Percentiles rank a stretch among this genome's conserved stretches.
phyloP scores from a whole-genome alignment of 2,888 invertebrate genomes.

The Melinaea menophilus region DNA sequence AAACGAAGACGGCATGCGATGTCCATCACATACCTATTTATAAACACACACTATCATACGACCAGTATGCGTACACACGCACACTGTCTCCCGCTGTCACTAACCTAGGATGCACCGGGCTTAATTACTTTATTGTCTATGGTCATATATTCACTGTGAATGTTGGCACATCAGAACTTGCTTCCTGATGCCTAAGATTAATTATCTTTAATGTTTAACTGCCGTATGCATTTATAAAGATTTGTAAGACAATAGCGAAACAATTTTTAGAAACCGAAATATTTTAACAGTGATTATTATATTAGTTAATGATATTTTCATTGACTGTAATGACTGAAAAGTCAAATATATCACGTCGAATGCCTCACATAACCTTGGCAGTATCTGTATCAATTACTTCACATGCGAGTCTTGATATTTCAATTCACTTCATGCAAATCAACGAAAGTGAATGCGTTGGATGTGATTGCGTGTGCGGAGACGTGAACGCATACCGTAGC shows the following conservation, averaged over 20 bases:
- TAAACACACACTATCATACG: conserved; percentile 61
- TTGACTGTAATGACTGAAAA: neutral
- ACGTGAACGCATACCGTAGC: conserved; percentile 23
- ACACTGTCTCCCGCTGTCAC: conserved; percentile 34
- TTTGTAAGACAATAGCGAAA: too few species aligned
- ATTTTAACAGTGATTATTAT: too few species aligned
- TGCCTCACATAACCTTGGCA: conserved; percentile 8
- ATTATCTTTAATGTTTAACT: neutral
- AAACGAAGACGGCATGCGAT: conserved; percentile 55
- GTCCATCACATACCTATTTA: conserved; percentile 68
- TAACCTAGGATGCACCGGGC: conserved; percentile 36
- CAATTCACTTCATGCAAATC: conserved; percentile 38
- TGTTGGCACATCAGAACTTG: conserved; percentile 7
- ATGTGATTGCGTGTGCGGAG: conserved; percentile 23
- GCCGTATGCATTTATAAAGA: too few species aligned
- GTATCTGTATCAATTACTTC: conserved; percentile 11
- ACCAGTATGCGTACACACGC: conserved; percentile 38
- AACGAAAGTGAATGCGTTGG: conserved; percentile 37
- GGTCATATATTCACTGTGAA: conserved; percentile 25
- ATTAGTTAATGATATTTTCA: neutral
- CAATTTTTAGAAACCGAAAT: too few species aligned
- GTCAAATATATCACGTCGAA: neutral
- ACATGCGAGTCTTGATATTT: conserved; percentile 23
- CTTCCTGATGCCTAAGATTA: neutral
- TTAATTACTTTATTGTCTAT: conserved; percentile 37